Conservation (phyloP, 2,888 invertebrate genomes). For the Cyclophora albipunctata region DNA sequence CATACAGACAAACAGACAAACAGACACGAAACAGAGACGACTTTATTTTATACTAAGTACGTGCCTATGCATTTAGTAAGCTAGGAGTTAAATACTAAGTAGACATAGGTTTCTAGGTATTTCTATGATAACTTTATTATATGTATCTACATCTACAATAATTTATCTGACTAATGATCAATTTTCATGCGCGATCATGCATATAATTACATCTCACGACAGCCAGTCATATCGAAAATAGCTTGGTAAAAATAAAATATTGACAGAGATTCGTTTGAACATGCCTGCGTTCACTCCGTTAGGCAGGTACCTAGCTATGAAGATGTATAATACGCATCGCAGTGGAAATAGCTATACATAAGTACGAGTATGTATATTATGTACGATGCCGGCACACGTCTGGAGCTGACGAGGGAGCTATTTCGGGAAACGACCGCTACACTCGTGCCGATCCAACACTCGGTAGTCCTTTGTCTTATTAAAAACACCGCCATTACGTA, state of each 20-base stretch:
- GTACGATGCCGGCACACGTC: constrained; percentile 41
- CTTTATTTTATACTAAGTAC: too few species aligned
- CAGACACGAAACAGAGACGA: too few species aligned
- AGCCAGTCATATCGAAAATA: constrained; percentile 41
- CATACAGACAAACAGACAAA: too few species aligned
- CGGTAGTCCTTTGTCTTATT: constrained; percentile 67
- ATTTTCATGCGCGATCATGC: constrained; percentile 1
- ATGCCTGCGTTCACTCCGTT: constrained; percentile 26
- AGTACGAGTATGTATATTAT: background rate
- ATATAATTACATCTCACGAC: constrained; percentile 22
- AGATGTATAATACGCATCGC: constrained; percentile 25
- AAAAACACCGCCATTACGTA: constrained; percentile 55
- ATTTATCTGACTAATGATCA: too few species aligned
- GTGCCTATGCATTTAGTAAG: too few species aligned
- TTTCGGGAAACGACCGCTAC: constrained; percentile 52
- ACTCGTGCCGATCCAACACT: constrained; percentile 48
- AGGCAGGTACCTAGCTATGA: constrained; percentile 32
- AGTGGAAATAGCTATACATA: background rate
- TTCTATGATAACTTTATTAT: too few species aligned
- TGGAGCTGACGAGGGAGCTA: constrained; percentile 64
- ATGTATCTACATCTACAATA: too few species aligned
- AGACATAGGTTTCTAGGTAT: too few species aligned
- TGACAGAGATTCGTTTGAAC: constrained; percentile 47
- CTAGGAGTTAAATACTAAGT: too few species aligned
- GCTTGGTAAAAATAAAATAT: constrained; percentile 60